These are phyloP conservation scores for Chrysaora quinquecirrha DNA, from an alignment of 30 jellyfish, hydroid and myxozoan species.

Conservation along the genomic window DNA sequence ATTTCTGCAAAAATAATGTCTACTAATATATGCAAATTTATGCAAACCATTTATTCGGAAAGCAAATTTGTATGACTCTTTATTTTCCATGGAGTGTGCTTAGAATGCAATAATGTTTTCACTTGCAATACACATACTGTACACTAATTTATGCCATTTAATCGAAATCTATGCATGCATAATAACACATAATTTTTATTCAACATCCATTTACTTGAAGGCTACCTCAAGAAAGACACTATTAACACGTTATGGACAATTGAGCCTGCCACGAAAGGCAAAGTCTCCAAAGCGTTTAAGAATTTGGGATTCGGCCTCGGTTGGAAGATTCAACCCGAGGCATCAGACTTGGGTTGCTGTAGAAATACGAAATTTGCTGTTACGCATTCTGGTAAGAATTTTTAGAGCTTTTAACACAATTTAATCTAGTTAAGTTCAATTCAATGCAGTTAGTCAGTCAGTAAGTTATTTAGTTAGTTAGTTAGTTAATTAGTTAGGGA, in stretches of 20 bases:
- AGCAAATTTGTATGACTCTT: no score
- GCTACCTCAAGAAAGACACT: constrained; percentile 34
- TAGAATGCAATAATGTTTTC: not conserved
- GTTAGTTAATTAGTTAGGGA: no score
- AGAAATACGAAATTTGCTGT: constrained; percentile 51
- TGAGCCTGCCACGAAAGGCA: constrained; percentile 50
- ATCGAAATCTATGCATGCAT: no score
- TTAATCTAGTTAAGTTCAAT: no score
- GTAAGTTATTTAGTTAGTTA: no score
- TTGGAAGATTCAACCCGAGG: constrained; percentile 36
- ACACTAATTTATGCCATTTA: not conserved
- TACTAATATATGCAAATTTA: no score
- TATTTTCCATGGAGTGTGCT: not conserved
- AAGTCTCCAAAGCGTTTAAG: constrained; percentile 35
- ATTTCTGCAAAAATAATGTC: no score
- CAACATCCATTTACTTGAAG: constrained; percentile 8
- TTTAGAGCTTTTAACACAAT: constrained; percentile 23
- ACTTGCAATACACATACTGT: no score
- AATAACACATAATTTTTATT: no score
- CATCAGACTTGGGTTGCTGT: constrained; percentile 29
- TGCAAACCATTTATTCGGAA: no score
- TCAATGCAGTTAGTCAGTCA: no score
- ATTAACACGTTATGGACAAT: constrained; percentile 63
- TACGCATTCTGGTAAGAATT: constrained; percentile 49
- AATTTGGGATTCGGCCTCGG: constrained; percentile 59